phyloP scores from a whole-genome alignment of 2,113 vertebrate genomes.

The Crotalus helleri region DNA sequence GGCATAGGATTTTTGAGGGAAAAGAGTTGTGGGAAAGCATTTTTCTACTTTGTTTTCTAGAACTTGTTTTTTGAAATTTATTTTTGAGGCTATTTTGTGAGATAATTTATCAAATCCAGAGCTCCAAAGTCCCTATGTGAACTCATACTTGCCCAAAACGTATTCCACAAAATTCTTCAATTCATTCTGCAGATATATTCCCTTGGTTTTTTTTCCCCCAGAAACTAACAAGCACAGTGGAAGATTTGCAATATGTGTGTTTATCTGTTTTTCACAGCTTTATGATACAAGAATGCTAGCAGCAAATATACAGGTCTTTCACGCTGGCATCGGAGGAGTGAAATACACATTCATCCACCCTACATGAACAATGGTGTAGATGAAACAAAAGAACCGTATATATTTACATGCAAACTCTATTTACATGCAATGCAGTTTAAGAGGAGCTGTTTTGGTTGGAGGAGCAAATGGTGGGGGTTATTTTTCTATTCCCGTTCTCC shows the following conservation, averaged over 20 bases:
- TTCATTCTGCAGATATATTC: neutral
- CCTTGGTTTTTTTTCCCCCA: neutral
- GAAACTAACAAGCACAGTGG: neutral
- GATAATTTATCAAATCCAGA: neutral
- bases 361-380: neutral
- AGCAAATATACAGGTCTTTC: neutral
- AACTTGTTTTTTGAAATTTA: neutral
- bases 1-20: neutral
- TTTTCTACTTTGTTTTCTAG: neutral
- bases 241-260: neutral
- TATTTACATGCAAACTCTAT: neutral
- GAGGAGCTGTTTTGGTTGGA: neutral
- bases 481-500: neutral
- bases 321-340: neutral
- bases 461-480: neutral
- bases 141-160: neutral
- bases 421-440: neutral
- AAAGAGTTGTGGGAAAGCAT: neutral
- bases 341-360: neutral
- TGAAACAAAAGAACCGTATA: neutral
- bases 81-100: neutral
- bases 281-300: neutral
- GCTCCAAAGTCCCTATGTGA: neutral
- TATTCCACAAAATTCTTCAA: neutral
- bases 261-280: conserved; percentile 14